Base-by-base conservation (phyloP, 1,140 invertebrate species). In the Papilio glaucus region DNA sequence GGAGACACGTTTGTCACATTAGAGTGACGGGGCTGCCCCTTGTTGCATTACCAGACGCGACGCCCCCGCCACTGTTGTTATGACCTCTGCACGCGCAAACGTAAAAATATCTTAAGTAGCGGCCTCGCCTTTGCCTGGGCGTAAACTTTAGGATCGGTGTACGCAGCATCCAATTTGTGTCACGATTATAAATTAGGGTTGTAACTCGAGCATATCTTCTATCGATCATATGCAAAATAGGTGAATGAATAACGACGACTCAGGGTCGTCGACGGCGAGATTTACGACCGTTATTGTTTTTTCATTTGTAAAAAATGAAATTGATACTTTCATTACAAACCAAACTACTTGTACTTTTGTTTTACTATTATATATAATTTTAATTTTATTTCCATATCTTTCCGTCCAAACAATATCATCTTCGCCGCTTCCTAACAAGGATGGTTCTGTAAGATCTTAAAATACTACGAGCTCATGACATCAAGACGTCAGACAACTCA, bases 1-100 rank as follows among this genome's bases (percentile, higher is more conserved):
- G 4, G 86, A 79, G 71, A 90, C 87, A 89, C 37, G 82, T 72
- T 72, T 79, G 72, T 63, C 68, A 81, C 87, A 87, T 90, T 90
- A 90, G 70, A 76, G 76, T 78, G 42, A 78, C 79, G 76, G 85
- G 78, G 75, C 68, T 74, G 75, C 75, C 76, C 57, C 83, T 83
- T 86, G 81, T 83, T 68, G 63, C 63, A 68, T 68, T 68, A 68
- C 63, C 39, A 68, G 63, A 68, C 63, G 63, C 18, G 63, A 42
- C 63, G 63, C 63, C 63, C 63, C 39, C 63, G 39, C 29, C 9
- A 68, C 12, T 68, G 39, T 68, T 68, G 45, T 68, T 68, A 21
- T 68, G 63, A 45, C 63, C 63, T 68, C 63, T 68, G 63, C 63
- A 68, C 39, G 63, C 18, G 37, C 12, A n/a, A 39, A n/a, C 41